These are phyloP conservation scores for Monopis laevigella DNA, from an alignment of 2,888 invertebrate species.

Conservation along the genomic window DNA sequence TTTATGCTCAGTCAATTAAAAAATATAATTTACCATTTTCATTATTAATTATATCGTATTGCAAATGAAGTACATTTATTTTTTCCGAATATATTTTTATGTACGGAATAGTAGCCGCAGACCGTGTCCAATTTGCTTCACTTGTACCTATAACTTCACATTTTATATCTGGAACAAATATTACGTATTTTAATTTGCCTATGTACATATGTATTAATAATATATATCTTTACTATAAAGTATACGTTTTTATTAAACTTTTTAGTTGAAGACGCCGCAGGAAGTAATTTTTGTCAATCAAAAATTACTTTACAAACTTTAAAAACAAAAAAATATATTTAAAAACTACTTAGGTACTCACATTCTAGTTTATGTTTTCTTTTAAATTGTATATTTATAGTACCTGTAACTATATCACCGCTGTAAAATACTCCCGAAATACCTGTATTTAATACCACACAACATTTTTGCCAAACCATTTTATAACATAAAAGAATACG, in stretches of 20 bases:
- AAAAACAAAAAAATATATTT: too few species aligned
- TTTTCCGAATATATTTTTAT: slow-evolving; percentile 47
- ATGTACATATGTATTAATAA: not conserved
- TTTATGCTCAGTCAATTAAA: not conserved
- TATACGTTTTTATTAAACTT: too few species aligned
- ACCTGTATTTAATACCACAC: slow-evolving; percentile 40
- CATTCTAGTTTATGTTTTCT: slow-evolving; percentile 38
- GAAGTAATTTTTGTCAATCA: too few species aligned
- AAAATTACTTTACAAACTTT: too few species aligned
- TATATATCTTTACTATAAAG: too few species aligned
- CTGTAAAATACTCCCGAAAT: slow-evolving; percentile 41
- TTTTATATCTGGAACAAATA: slow-evolving; percentile 34
- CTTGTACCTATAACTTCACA: slow-evolving; percentile 39
- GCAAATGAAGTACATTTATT: slow-evolving; percentile 33
- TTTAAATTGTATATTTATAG: slow-evolving; percentile 38
- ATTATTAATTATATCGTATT: slow-evolving; percentile 35
- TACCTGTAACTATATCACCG: slow-evolving; percentile 51
- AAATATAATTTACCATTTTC: slow-evolving; percentile 24
- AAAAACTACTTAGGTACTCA: too few species aligned
- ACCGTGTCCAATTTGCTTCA: slow-evolving; percentile 47
- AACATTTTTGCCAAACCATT: slow-evolving; percentile 42
- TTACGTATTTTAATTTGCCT: not conserved
- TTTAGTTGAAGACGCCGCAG: too few species aligned
- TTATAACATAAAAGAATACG: too few species aligned
- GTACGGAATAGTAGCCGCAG: slow-evolving; percentile 43